A percentile compares a stretch with the other conserved stretches of the same genome.
phyloP scores from a whole-genome alignment of 2,888 invertebrate species.

The Epistrophella euchroma region DNA sequence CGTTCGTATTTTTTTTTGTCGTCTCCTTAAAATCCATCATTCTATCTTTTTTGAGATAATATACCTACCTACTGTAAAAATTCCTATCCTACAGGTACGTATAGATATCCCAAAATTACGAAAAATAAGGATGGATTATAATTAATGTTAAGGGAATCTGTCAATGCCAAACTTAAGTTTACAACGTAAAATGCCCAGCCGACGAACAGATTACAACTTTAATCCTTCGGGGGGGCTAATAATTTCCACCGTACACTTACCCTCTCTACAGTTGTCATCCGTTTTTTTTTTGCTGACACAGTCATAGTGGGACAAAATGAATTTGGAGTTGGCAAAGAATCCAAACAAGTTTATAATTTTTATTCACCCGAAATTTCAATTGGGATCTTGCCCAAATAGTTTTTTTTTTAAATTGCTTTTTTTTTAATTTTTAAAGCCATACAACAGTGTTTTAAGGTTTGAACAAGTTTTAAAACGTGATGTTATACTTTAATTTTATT shows the following conservation, averaged over 20 bases:
- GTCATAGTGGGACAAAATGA: not conserved
- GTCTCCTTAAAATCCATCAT: constrained; percentile 20
- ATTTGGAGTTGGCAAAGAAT: too few relatives aligned
- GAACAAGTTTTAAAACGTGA: too few relatives aligned
- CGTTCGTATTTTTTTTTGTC: not conserved
- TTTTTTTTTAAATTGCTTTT: too few relatives aligned
- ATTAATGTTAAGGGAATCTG: constrained; percentile 62
- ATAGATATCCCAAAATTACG: not conserved
- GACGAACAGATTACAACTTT: constrained; percentile 66
- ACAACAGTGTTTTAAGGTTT: too few relatives aligned
- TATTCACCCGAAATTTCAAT: too few relatives aligned
- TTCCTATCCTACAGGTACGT: not conserved
- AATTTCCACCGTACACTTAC: constrained; percentile 39
- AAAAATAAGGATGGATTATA: constrained; percentile 45
- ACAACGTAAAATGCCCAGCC: constrained; percentile 60
- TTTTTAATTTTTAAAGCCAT: too few relatives aligned
- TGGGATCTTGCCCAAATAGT: too few relatives aligned
- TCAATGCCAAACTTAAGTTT: constrained; percentile 66
- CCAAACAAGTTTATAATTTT: too few relatives aligned
- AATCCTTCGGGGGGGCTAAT: constrained; percentile 56
- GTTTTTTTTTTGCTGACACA: constrained; percentile 16
- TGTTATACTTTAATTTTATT: too few relatives aligned
- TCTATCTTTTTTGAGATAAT: not conserved
- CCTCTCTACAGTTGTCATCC: not conserved
- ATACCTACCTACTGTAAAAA: not conserved